Conservation (phyloP, 2,113 vertebrate species). For the Jacana jacana region DNA sequence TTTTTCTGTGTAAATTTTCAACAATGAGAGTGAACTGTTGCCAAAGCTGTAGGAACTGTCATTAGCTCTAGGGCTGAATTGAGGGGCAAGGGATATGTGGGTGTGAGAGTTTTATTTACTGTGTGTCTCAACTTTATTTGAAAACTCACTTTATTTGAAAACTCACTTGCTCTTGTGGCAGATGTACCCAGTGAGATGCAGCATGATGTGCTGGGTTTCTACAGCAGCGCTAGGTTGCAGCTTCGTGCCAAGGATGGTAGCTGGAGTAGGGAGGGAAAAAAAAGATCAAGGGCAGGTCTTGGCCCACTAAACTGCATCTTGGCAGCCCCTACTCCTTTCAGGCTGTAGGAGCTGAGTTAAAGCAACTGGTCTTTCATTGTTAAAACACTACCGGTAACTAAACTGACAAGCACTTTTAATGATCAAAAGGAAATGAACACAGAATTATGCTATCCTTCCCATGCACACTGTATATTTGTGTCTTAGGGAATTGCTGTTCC, state of each 20-base stretch:
- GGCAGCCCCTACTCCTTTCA: background rate
- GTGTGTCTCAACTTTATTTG: background rate
- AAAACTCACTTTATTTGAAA: background rate
- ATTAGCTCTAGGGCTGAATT: background rate
- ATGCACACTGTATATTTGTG: accelerated
- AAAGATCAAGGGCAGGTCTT: background rate
- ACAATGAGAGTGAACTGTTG: background rate
- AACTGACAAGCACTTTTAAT: slow-evolving; percentile 8
- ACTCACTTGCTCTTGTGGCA: background rate
- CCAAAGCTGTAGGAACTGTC: background rate
- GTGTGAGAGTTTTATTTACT: background rate
- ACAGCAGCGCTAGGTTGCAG: background rate
- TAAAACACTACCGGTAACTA: background rate
- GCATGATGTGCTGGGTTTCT: background rate
- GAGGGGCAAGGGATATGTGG: background rate
- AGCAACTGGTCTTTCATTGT: background rate
- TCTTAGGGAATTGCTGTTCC: background rate
- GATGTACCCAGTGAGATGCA: background rate
- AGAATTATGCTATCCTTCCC: background rate
- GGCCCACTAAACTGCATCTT: background rate
- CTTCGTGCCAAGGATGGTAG: background rate
- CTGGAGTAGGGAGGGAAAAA: background rate
- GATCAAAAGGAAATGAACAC: slow-evolving; percentile 29
- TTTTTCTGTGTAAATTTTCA: slow-evolving; percentile 1
- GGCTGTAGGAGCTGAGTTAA: background rate